A percentile compares a stretch with the other conserved stretches of the same genome.
These are phyloP conservation scores for Montipora efflorescens DNA, from an alignment of 64 coral and sea anemone species.

Conservation along the genomic window DNA sequence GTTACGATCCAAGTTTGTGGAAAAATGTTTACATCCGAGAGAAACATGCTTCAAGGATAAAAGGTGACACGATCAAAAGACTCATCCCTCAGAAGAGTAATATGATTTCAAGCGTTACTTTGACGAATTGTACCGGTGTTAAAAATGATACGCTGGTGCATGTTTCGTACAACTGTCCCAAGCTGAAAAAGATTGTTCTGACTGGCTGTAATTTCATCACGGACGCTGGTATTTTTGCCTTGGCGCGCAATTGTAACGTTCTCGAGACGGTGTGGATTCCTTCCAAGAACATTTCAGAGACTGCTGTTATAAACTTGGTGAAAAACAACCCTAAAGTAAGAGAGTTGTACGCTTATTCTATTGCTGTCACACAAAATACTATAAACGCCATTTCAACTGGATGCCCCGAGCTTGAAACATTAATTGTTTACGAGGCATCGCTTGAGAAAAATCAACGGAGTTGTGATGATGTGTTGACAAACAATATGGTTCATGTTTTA, in stretches of 20 bases:
- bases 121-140: conserved; percentile 77
- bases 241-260: conserved; percentile 83
- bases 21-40: conserved; percentile 72
- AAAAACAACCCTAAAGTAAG: conserved; percentile 78
- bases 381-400: conserved; percentile 45
- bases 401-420: conserved; percentile 78
- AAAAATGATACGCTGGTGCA: conserved; percentile 69
- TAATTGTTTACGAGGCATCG: conserved; percentile 89
- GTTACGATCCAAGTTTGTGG: conserved; percentile 92
- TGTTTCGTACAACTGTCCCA: conserved; percentile 82
- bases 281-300: conserved; percentile 86
- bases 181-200: conserved; percentile 79
- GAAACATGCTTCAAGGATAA: conserved; percentile 72
- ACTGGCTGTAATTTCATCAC: conserved; percentile 81
- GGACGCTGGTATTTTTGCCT: conserved; percentile 75
- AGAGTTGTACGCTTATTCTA: conserved; percentile 81
- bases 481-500: conserved; percentile 86
- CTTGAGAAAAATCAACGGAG: conserved; percentile 85
- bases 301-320: conserved; percentile 76
- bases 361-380: conserved; percentile 85
- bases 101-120: conserved; percentile 80
- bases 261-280: conserved; percentile 81
- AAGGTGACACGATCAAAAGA: conserved; percentile 64
- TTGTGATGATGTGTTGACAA: conserved; percentile 68
- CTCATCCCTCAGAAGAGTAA: conserved; percentile 74